phyloP scores from a whole-genome alignment of 2,888 invertebrate genomes.

The Chironomus riparius region DNA sequence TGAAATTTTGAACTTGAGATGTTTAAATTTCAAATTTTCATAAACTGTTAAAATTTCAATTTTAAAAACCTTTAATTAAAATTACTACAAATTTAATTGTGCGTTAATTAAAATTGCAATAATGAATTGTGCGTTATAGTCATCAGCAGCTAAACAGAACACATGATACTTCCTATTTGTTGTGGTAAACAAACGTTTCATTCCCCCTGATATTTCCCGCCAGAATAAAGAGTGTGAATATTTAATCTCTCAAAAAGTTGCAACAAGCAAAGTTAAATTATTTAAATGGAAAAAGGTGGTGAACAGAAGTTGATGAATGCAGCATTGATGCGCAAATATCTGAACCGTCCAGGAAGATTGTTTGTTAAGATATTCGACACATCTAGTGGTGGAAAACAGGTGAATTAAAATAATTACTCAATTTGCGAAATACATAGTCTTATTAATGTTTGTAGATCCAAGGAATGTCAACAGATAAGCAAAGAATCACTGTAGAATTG shows the following conservation, averaged over 20 bases:
- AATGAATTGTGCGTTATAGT: too few relatives aligned
- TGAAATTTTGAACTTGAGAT: too few relatives aligned
- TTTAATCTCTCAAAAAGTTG: not conserved
- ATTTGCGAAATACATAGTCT: not conserved
- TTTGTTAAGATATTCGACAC: not conserved
- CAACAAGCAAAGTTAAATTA: too few relatives aligned
- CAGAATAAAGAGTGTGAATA: not conserved
- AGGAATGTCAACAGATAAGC: slow-evolving; percentile 27
- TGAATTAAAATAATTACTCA: not conserved
- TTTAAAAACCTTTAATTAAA: too few relatives aligned
- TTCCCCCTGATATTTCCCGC: not conserved
- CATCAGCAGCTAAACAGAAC: too few relatives aligned
- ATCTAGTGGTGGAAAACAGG: not conserved
- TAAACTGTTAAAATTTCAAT: too few relatives aligned
- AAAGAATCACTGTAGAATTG: not conserved
- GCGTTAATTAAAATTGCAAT: too few relatives aligned
- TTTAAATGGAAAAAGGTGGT: not conserved
- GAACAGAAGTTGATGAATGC: not conserved
- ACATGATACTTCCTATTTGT: too few relatives aligned
- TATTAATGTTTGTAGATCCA: not conserved
- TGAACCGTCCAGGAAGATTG: not conserved
- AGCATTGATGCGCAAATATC: not conserved
- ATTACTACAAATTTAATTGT: too few relatives aligned
- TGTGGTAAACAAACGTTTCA: too few relatives aligned
- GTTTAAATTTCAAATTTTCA: too few relatives aligned